Evolutionary conservation across 2,797 vertebrate species (phyloP), one percentile per base, ranked within the genome.

Genomic region (Tiaroga cobitis): DNA sequence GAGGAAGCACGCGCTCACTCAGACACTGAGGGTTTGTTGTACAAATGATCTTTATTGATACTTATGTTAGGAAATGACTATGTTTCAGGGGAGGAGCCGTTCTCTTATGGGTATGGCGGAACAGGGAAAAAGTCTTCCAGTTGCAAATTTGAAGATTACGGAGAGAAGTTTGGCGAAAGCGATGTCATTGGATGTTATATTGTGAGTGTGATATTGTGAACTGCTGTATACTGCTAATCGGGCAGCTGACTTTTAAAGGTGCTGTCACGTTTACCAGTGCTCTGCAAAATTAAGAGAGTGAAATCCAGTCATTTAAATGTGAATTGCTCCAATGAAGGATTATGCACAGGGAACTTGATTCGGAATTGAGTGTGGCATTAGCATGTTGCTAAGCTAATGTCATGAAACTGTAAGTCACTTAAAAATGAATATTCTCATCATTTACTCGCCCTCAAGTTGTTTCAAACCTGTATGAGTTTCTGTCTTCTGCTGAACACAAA

Each of bases 101-200:
- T 96, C 91, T 97, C 96, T 82, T 96, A 96, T 0, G 96, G 95
- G 0, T 97, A 96, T 91, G 96, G 96, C 54, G 90, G 96, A 69
- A 96, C 96, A 90, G 96, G 95, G 90, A 95, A 95, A 93, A 97
- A 96, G 90, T 96, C 94, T 56, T 94, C 93, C 89, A 95, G 95
- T 91, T 96, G 95, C 89, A 95, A 95, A 85, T 95, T 95, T 86
- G 96, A 96, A 92, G 96, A 96, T 84, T 97, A 96, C 87, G 96
- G 96, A 91, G 96, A 97, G 91, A 95, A 94, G 90, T 97, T 95
- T 93, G 96, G 96, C 92, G 96, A 97, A 92, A 96, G 96, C 90
- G 96, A 97, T 93, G 96, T 96, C 83, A 95, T 97, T 86, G 95
- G 95, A 70, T 97, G 96, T 92, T 95, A 96, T 91, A 94, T 94